A percentile compares a stretch with the other conserved stretches of the same genome.
Conservation (phyloP, 1,140 invertebrate species). For the Zaprionus camerounensis region DNA sequence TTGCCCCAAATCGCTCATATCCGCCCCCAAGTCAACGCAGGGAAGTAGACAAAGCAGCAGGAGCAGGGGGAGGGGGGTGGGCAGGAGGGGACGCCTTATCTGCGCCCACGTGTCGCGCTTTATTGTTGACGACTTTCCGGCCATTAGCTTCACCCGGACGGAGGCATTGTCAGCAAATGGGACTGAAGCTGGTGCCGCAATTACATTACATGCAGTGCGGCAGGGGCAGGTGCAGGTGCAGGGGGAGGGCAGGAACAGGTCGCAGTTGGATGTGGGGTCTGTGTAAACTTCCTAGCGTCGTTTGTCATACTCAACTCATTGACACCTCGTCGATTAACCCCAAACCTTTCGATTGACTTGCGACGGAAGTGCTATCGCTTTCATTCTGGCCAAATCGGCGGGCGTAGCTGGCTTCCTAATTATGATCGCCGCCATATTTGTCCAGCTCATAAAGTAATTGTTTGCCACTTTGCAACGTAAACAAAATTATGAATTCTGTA, state of each 20-base stretch:
- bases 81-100: slow-evolving; percentile 50
- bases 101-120: slow-evolving; percentile 72
- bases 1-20: slow-evolving; percentile 72
- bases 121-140: slow-evolving; percentile 70
- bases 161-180: slow-evolving; percentile 24
- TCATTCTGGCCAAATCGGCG: slow-evolving; percentile 45
- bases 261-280: neutral
- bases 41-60: neutral
- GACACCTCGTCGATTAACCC: slow-evolving; percentile 21
- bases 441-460: slow-evolving; percentile 72
- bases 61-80: too few relatives aligned
- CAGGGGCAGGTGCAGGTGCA: neutral
- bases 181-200: slow-evolving; percentile 62
- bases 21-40: slow-evolving; percentile 49
- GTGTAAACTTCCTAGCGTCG: slow-evolving; percentile 59
- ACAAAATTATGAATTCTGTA: slow-evolving; percentile 58
- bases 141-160: slow-evolving; percentile 60
- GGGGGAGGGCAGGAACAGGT: neutral
- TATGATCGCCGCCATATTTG: slow-evolving; percentile 75
- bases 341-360: too few relatives aligned
- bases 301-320: slow-evolving; percentile 48
- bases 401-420: slow-evolving; percentile 46
- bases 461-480: slow-evolving; percentile 45
- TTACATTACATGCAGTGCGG: slow-evolving; percentile 36
- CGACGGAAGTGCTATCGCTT: slow-evolving; percentile 74